Base-by-base conservation (phyloP, 1,140 invertebrate genomes). In the Halesus radiatus region DNA sequence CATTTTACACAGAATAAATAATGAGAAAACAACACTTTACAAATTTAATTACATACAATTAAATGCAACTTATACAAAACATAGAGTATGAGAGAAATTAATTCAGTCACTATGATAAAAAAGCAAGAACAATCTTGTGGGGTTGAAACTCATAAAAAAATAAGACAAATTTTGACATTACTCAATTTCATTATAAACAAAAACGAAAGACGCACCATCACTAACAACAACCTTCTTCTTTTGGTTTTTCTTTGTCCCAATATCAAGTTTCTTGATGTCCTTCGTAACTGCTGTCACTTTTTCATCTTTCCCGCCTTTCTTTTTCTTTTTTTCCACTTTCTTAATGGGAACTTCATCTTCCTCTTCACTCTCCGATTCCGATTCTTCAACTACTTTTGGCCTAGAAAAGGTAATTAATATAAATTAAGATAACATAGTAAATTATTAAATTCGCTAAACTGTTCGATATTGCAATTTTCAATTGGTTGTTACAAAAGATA, bases 231-330 rank as follows among this genome's bases (percentile, higher is more conserved):
- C 84, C 84, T 85, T 86, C 83, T 88, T 87, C 82, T 89, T 89
- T 86, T 88, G 89, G 88, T 90, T 87, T 85, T 87, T 87, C 85
- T 91, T 87, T 81, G 87, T 88, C 84, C 90, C 84, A 81, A 86
- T 86, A 83, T 90, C 82, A 79, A 88, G 86, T 89, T 89, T 87
- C 88, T 90, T 90, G 26, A 88, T 85, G 84, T 87, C 88, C 53
- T 89, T 89, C 86, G 88, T 89, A 86, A 89, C 90, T 82, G 90
- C 88, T 37, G 87, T 87, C 6, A 88, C 83, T 84, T 88, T 88
- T 76, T 88, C 84, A 80, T 88, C 87, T 85, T 82, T 15, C 87
- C 86, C 81, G 90, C 91, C 80, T 92, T 93, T 75, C 80, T 91
- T 91, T 60, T 88, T 89, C 62, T 81, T 81, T 52, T 81, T 81